phyloP scores from a whole-genome alignment of 2,797 vertebrate species.

The Oophaga sylvatica region DNA sequence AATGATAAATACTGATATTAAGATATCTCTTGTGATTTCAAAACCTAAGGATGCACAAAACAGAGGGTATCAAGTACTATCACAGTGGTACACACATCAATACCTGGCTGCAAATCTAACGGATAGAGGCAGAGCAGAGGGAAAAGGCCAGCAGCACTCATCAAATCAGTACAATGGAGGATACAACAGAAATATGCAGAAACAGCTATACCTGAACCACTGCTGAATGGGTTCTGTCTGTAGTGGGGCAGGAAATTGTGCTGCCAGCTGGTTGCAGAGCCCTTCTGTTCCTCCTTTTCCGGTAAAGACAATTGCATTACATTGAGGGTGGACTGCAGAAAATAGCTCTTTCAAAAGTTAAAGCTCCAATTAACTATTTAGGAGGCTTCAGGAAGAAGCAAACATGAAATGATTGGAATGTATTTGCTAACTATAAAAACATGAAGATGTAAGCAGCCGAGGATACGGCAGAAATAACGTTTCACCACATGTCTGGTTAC shows the following conservation, averaged over 20 bases:
- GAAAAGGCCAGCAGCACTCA: neutral
- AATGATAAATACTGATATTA: neutral
- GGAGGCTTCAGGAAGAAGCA: neutral
- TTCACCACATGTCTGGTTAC: too few relatives aligned
- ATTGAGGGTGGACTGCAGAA: neutral
- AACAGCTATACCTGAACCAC: neutral
- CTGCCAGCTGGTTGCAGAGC: neutral
- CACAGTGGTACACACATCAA: neutral
- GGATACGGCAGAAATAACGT: neutral
- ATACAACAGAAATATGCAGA: neutral
- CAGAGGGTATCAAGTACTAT: neutral
- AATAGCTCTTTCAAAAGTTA: neutral
- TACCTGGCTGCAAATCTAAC: neutral
- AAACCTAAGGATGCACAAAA: neutral
- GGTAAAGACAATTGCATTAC: neutral
- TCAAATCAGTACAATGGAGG: neutral
- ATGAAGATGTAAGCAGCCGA: neutral
- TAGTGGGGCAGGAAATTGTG: neutral
- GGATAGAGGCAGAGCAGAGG: neutral
- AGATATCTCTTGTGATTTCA: neutral
- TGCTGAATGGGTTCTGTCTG: neutral
- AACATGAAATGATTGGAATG: neutral
- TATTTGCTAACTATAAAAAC: neutral
- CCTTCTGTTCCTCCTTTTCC: conserved; percentile 11
- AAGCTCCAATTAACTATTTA: neutral